phyloP scores from a whole-genome alignment of 2,797 vertebrate genomes.

The Octomys mimax region DNA sequence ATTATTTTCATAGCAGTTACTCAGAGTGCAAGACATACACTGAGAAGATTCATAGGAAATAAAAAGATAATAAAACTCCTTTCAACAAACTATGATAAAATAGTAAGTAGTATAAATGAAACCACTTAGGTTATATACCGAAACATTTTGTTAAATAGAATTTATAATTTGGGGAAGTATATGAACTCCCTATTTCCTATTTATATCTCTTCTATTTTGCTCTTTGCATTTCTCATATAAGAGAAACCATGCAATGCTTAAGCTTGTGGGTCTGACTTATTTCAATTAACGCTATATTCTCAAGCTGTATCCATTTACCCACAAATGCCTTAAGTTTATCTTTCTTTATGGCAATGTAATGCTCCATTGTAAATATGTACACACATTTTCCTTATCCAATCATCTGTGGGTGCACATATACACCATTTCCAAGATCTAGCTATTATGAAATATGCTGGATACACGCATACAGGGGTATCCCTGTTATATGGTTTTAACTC shows the following conservation, averaged over 20 bases:
- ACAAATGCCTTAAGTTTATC: background rate
- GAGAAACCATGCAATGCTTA: background rate
- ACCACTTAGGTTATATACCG: background rate
- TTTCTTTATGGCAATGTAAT: background rate
- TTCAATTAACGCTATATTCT: background rate
- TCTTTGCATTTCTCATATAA: background rate
- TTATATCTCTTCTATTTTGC: background rate
- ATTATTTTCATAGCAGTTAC: background rate
- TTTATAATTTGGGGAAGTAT: background rate
- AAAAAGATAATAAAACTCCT: background rate
- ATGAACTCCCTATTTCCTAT: background rate
- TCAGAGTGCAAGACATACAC: background rate
- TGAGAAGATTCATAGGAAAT: background rate
- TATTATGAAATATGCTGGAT: background rate
- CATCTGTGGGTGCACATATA: background rate
- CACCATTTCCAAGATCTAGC: background rate
- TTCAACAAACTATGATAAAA: background rate
- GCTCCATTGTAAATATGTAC: background rate
- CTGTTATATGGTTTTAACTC: background rate
- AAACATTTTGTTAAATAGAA: background rate
- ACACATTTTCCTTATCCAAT: background rate
- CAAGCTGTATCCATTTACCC: background rate
- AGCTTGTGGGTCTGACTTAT: background rate
- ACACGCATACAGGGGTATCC: background rate
- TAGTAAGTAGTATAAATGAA: background rate